phyloP scores from a whole-genome alignment of 2,113 vertebrate species.

The Micronisus gabar region DNA sequence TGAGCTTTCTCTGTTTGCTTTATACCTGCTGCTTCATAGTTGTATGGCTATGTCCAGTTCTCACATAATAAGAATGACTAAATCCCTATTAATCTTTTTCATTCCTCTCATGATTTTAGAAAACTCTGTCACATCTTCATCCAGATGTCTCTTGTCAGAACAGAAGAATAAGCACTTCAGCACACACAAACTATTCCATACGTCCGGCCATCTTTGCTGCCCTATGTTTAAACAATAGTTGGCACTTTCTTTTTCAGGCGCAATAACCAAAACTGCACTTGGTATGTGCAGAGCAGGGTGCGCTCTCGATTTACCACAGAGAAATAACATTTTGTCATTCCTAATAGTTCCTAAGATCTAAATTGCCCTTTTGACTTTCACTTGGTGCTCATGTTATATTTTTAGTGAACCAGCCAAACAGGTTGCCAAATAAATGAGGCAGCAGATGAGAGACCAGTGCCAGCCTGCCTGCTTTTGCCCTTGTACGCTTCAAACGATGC shows the following conservation, averaged over 20 bases:
- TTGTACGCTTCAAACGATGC: background rate
- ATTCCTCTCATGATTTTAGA: background rate
- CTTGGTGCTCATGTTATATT: background rate
- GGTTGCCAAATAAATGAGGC: background rate
- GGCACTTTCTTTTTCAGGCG: background rate
- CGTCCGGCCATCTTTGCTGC: background rate
- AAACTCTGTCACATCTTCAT: background rate
- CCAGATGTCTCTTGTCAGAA: background rate
- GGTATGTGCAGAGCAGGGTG: background rate
- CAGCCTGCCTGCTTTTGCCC: background rate
- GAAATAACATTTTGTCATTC: background rate
- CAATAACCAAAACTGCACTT: background rate
- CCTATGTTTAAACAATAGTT: background rate
- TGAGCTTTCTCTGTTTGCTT: background rate
- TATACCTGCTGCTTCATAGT: background rate
- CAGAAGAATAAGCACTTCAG: background rate
- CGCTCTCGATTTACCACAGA: background rate
- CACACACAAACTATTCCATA: background rate
- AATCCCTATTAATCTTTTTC: background rate
- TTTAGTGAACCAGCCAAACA: background rate
- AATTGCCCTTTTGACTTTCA: background rate
- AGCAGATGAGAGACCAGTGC: background rate
- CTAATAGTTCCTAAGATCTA: background rate
- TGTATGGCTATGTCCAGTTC: background rate
- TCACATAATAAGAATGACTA: background rate